Percentiles rank a stretch among this genome's conserved stretches.
Evolutionary conservation across 2,113 vertebrate species (phyloP).

Genomic region (Sturnus vulgaris): DNA sequence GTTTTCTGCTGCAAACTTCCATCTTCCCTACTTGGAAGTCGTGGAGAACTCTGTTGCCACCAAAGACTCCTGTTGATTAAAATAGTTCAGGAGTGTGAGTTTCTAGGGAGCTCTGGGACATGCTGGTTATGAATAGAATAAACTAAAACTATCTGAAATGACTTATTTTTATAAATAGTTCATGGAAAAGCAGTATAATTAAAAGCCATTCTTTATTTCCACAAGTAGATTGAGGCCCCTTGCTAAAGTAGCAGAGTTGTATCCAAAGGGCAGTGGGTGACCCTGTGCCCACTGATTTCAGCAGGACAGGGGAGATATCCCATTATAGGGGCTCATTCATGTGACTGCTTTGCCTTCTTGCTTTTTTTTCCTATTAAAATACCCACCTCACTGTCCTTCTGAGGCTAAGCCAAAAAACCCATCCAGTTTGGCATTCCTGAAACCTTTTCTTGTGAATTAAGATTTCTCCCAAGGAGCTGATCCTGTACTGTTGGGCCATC

Average conservation of each 20-base stretch:
- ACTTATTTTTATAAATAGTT: not conserved
- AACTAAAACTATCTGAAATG: not conserved
- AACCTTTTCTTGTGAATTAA: not conserved
- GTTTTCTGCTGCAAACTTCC: not conserved
- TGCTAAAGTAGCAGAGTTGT: rapidly evolving
- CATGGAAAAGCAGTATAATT: not conserved
- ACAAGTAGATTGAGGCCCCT: not conserved
- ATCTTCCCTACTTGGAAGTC: not conserved
- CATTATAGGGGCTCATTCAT: rapidly evolving
- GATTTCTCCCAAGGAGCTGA: not conserved
- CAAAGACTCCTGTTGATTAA: not conserved
- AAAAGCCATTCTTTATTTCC: not conserved
- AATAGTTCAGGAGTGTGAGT: not conserved
- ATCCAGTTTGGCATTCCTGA: not conserved
- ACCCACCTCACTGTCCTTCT: not conserved
- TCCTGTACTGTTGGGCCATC: not conserved
- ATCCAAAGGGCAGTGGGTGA: not conserved
- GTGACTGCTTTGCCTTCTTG: not conserved
- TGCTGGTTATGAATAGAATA: not conserved
- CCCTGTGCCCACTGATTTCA: not conserved
- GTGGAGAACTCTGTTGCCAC: not conserved
- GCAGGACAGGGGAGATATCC: not conserved
- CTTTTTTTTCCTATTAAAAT: not conserved
- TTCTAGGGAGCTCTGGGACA: not conserved
- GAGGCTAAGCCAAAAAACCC: not conserved